Evolutionary conservation across 2,797 vertebrate species (phyloP), one percentile per base, ranked within the genome.

Genomic region (Tympanoctomys barrerae): DNA sequence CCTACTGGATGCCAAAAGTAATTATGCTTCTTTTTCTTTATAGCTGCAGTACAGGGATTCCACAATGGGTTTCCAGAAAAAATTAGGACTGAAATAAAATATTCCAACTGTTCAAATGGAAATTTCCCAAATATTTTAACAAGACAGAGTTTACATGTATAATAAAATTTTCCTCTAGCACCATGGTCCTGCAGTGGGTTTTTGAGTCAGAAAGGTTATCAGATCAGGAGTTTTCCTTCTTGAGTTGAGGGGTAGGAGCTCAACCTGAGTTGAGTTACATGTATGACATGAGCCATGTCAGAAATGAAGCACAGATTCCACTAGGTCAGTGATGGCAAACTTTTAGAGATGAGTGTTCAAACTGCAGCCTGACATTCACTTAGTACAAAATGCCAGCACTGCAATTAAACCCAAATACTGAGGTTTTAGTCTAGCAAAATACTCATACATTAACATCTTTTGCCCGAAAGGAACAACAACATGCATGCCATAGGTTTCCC

Each of bases 101-200:
- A 59, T 36, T 10, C 7, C 52, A 95, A 28, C 7, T 82, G 2
- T 49, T 88, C 21, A 75, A 52, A 22, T 70, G 94, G 52, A 70
- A 94, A 87, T 88, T 13, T 66, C 28, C 24, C 26, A 71, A 9
- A 31, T 54, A 66, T 89, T 83, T 89, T 80, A 93, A 84, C 57
- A 59, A 4, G 16, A 83, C 11, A 90, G 22, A 4, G 10, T 80
- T 91, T 49, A 61, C 3, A 28, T 7, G 10, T 36, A 7, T 71
- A 83, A 39, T 77, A 93, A 89, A 94, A 85, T 61, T 77, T 49
- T 16, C 14, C 39, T 81, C 95, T 93, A 77, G 39, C 89, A 59
- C 24, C 39, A 26, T 21, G 31, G 21, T 89, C 10, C 6, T 81
- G 22, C 59, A 10, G 4, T 80, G 16, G 6, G 22, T 61, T 84